These are phyloP conservation scores for Chelonoidis abingdonii DNA, from an alignment of 2,113 vertebrate species.

Conservation along the genomic window DNA sequence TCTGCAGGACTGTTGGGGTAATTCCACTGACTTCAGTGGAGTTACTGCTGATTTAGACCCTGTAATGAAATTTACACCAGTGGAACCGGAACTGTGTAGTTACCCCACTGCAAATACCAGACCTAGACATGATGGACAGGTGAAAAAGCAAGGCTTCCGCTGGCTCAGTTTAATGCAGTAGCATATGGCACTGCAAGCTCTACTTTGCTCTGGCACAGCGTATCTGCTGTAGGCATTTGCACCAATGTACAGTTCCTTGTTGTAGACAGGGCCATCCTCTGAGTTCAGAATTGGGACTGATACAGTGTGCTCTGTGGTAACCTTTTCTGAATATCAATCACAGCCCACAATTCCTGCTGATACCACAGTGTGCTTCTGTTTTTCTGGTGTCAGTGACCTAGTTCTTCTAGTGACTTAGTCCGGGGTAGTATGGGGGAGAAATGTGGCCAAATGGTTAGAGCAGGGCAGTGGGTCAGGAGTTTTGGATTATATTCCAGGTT, in stretches of 20 bases:
- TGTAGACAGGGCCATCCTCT: not conserved
- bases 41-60: not conserved
- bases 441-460: not conserved
- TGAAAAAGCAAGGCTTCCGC: not conserved
- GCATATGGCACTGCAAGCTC: not conserved
- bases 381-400: not conserved
- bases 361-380: not conserved
- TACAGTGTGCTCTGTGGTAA: not conserved
- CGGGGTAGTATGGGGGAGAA: rapidly evolving
- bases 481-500: not conserved
- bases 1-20: not conserved
- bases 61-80: not conserved
- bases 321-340: not conserved
- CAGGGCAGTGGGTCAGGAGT: not conserved
- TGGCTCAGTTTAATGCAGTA: not conserved
- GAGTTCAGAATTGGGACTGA: not conserved
- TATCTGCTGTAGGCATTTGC: not conserved
- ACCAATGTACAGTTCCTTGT: not conserved
- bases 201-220: not conserved
- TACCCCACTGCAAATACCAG: not conserved
- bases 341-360: not conserved
- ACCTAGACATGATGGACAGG: not conserved
- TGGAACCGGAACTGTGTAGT: not conserved
- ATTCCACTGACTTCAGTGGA: not conserved
- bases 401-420: not conserved